Conservation (phyloP, 2,888 invertebrate genomes). For the Lasioglossum leucozonium region DNA sequence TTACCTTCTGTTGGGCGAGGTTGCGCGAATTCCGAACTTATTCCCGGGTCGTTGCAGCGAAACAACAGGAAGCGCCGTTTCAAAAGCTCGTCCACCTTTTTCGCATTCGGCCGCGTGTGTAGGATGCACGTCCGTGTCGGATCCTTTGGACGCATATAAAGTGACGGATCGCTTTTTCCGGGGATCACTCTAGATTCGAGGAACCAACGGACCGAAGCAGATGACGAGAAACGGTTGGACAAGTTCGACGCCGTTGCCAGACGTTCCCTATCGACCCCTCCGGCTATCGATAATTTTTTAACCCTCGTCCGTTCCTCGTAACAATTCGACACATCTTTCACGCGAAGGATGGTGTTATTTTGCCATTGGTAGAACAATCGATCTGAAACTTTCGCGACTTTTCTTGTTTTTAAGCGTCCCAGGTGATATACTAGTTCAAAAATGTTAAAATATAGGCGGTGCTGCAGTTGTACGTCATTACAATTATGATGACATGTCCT, state of each 20-base stretch:
- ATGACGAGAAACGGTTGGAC: background rate
- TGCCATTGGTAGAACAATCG: too few relatives aligned
- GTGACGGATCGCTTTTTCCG: constrained; percentile 27
- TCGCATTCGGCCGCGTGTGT: constrained; percentile 8
- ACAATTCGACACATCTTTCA: background rate
- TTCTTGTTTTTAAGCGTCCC: too few relatives aligned
- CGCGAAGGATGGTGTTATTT: too few relatives aligned
- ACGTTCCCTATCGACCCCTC: background rate
- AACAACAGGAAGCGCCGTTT: constrained; percentile 27
- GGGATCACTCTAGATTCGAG: background rate
- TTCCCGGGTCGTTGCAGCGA: constrained; percentile 45
- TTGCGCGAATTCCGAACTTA: constrained; percentile 40
- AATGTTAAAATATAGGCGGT: too few relatives aligned
- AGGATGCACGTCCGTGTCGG: background rate
- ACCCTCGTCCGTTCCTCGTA: background rate
- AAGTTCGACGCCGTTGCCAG: constrained; percentile 28
- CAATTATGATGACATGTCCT: too few relatives aligned
- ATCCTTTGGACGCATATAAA: background rate
- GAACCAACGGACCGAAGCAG: constrained; percentile 22
- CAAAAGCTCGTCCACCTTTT: constrained; percentile 23
- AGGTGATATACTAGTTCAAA: too few relatives aligned
- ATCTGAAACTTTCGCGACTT: too few relatives aligned
- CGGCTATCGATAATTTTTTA: constrained; percentile 44
- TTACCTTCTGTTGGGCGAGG: constrained; percentile 22
- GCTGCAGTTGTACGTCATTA: too few relatives aligned